These are phyloP conservation scores for Prunella himalayana DNA, from an alignment of 2,113 vertebrate genomes.

Conservation along the genomic window DNA sequence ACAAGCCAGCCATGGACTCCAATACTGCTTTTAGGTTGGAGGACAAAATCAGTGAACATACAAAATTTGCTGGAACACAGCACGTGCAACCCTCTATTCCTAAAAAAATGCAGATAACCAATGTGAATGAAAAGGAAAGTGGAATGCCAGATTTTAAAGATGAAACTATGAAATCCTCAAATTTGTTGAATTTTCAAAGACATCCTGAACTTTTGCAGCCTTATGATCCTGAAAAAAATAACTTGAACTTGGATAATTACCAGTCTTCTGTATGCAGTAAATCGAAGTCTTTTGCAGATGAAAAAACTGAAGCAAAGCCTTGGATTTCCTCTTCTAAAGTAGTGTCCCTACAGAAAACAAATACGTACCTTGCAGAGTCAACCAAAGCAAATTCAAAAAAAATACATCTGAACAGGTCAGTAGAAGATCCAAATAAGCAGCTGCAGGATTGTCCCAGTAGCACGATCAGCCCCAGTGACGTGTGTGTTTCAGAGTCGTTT, in stretches of 20 bases:
- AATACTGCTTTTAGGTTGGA: conserved; percentile 67
- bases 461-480: conserved; percentile 30
- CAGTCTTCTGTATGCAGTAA: conserved; percentile 56
- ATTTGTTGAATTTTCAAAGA: conserved; percentile 86
- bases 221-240: conserved; percentile 85
- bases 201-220: conserved; percentile 91
- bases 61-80: conserved; percentile 70
- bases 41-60: conserved; percentile 31
- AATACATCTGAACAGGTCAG: conserved; percentile 20
- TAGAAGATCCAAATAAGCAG: conserved; percentile 62
- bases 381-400: conserved; percentile 58
- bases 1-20: conserved; percentile 68
- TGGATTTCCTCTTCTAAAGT: conserved; percentile 65
- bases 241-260: conserved; percentile 65
- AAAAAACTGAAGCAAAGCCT: conserved; percentile 19
- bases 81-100: conserved; percentile 55
- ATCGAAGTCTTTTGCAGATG: conserved; percentile 42
- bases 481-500: conserved; percentile 33
- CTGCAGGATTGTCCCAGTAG: conserved; percentile 43
- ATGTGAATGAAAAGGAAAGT: conserved; percentile 66
- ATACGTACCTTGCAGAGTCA: conserved; percentile 46
- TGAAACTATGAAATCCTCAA: conserved; percentile 63
- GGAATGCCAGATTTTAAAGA: conserved; percentile 60
- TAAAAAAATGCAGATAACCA: conserved; percentile 70
- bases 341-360: conserved; percentile 4